These are phyloP conservation scores for Aphelocoma californica DNA, from an alignment of 2,797 vertebrate genomes.

Conservation along the genomic window DNA sequence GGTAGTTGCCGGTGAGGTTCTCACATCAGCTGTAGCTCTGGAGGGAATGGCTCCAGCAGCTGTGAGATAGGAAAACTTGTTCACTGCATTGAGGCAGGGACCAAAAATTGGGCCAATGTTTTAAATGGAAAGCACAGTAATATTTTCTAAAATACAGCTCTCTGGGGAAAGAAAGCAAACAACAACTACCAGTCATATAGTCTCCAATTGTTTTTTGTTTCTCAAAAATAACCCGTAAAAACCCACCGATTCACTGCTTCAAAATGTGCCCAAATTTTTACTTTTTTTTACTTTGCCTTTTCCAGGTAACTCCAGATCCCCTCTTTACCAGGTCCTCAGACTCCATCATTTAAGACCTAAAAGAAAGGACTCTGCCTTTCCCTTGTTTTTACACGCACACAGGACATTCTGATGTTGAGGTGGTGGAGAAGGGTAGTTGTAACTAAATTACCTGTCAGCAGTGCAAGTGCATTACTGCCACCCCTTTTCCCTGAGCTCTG, in stretches of 20 bases:
- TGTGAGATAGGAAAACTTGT: background rate
- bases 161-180: background rate
- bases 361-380: background rate
- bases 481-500: background rate
- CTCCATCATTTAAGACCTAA: background rate
- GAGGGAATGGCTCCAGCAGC: background rate
- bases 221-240: background rate
- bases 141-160: background rate
- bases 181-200: background rate
- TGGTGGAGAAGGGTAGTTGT: background rate
- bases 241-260: background rate
- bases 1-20: background rate
- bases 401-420: background rate
- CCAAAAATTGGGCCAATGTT: background rate
- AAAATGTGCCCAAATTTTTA: background rate
- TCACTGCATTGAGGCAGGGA: background rate
- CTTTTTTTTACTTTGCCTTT: background rate
- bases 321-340: background rate
- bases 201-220: background rate
- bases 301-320: background rate
- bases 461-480: background rate
- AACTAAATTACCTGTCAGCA: background rate
- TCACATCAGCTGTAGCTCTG: background rate
- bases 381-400: rapidly evolving
- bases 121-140: background rate